Evolutionary conservation across 2,888 invertebrate species (phyloP).

Genomic region (Cetonia aurata): DNA sequence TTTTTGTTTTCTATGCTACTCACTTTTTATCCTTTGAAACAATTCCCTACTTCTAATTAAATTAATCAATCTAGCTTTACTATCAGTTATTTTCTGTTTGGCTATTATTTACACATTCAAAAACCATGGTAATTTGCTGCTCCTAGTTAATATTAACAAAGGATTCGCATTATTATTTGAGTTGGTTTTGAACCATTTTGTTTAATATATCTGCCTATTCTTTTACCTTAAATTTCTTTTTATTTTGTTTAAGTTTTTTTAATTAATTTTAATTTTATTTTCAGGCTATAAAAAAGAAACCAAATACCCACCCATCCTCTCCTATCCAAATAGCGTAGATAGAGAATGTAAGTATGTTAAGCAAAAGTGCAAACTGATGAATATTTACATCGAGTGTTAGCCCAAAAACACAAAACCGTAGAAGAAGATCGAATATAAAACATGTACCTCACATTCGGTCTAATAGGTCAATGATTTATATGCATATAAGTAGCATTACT

Average conservation of each 20-base stretch:
- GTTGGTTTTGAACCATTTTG: no score
- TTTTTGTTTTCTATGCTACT: no score
- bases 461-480: slow-evolving; percentile 34
- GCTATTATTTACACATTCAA: no score
- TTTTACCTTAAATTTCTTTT: slow-evolving; percentile 6
- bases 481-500: slow-evolving; percentile 33
- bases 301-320: slow-evolving; percentile 46
- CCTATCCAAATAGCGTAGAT: slow-evolving; percentile 45
- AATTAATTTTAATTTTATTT: slow-evolving; percentile 39
- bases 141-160: no score
- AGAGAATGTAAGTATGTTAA: slow-evolving; percentile 47
- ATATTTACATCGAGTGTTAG: slow-evolving; percentile 47
- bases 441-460: slow-evolving; percentile 32
- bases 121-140: no score
- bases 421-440: slow-evolving; percentile 23
- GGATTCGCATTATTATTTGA: no score
- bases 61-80: no score
- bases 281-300: slow-evolving; percentile 45
- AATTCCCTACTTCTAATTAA: no score
- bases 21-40: no score
- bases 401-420: slow-evolving; percentile 15
- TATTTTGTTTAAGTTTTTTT: slow-evolving; percentile 26
- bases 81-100: no score
- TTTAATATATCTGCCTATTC: neutral
- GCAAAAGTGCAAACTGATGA: slow-evolving; percentile 46